phyloP scores from a whole-genome alignment of 2,888 invertebrate species.

The Tenthredo mesomela region DNA sequence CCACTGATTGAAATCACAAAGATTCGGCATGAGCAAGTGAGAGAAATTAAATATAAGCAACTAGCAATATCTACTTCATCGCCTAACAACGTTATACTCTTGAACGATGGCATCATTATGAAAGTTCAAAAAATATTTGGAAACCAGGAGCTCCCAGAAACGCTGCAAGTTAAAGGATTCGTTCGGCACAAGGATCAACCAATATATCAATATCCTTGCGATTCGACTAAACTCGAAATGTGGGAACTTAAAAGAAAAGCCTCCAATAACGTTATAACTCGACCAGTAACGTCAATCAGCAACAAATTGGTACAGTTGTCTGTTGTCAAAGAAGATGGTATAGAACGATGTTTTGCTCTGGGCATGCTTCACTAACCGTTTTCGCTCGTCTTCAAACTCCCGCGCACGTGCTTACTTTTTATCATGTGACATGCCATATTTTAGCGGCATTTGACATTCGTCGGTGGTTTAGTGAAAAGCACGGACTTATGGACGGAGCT shows the following conservation, averaged over 20 bases:
- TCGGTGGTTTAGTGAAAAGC: slow-evolving; percentile 2
- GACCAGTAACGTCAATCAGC: slow-evolving; percentile 26
- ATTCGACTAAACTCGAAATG: slow-evolving; percentile 27
- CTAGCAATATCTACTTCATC: slow-evolving; percentile 21
- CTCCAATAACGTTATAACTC: slow-evolving; percentile 15
- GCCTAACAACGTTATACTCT: slow-evolving; percentile 27
- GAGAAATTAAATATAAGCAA: slow-evolving; percentile 26
- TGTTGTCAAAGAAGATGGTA: slow-evolving; percentile 23
- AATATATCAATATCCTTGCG: slow-evolving; percentile 28
- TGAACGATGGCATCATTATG: slow-evolving; percentile 27
- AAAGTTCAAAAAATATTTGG: neutral
- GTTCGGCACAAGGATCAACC: slow-evolving; percentile 14
- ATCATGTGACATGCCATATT: slow-evolving; percentile 9
- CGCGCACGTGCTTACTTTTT: neutral
- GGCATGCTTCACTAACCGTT: slow-evolving; percentile 31
- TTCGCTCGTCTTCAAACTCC: slow-evolving; percentile 12
- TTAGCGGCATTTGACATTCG: neutral
- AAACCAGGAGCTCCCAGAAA: slow-evolving; percentile 26
- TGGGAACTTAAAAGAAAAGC: slow-evolving; percentile 25
- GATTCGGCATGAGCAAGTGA: neutral
- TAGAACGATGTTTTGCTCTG: slow-evolving; percentile 31
- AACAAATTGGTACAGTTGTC: slow-evolving; percentile 29
- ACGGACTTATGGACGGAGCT: too few relatives aligned
- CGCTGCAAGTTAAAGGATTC: slow-evolving; percentile 27
- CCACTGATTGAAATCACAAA: slow-evolving; percentile 25